Evolutionary conservation across 2,797 vertebrate genomes (phyloP).

Genomic region (Sylvia borin): DNA sequence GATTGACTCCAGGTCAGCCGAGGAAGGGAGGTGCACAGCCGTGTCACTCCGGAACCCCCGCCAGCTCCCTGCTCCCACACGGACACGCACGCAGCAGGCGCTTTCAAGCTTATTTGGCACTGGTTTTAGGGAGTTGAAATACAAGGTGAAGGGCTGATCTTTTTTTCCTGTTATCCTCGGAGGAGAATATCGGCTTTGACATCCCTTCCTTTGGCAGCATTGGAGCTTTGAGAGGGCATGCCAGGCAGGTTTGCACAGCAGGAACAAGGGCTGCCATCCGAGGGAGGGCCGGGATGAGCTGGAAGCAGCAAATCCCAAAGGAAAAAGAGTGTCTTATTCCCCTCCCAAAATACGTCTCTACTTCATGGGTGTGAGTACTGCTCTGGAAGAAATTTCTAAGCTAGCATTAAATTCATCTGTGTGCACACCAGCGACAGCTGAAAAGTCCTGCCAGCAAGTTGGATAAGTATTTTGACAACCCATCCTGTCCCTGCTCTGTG

Average conservation of each 20-base stretch:
- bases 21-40: background rate
- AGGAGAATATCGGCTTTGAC: background rate
- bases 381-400: background rate
- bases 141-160: background rate
- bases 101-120: background rate
- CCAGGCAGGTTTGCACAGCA: background rate
- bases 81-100: accelerated
- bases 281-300: background rate
- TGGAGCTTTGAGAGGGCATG: background rate
- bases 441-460: background rate
- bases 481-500: background rate
- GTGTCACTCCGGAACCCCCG: background rate
- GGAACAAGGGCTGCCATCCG: background rate
- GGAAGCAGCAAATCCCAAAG: background rate
- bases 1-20: background rate
- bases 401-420: background rate
- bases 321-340: background rate
- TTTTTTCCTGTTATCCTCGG: background rate
- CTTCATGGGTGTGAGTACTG: background rate
- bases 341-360: background rate
- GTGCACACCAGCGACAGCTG: background rate
- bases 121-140: background rate
- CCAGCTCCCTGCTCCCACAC: background rate
- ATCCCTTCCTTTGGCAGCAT: background rate
- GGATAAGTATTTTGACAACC: background rate